Base-by-base conservation (phyloP, 2,888 invertebrate genomes). In the Ischnura elegans region DNA sequence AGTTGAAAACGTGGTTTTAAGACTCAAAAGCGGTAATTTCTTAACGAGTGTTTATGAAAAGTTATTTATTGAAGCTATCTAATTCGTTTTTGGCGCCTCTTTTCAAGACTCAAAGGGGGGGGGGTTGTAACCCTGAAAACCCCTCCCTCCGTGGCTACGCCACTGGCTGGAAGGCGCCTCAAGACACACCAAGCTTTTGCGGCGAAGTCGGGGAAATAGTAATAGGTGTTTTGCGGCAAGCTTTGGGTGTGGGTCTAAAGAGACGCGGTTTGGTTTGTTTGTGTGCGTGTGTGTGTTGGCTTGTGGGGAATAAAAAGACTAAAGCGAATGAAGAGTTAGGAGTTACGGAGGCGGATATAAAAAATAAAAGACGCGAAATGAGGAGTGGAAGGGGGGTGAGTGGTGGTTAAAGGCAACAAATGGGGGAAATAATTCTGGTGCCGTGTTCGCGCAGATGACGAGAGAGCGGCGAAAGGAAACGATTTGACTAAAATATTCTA, bases 361-460 rank as follows among this genome's bases (percentile, higher is more conserved):
- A 76, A 76, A 76, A 36, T 0, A 61, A 51, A 51, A 51, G 51
- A 51, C 10, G 10, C n/a, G 25, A 61, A n/a, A 61, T 19, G 0
- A 36, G 36, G 36, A 29, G 13, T 13, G 13, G 16, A 36, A 36
- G 66, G 16, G 10, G 36, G 16, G 29, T 6, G 29, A 76, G n/a
- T n/a, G n/a, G n/a, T n/a, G n/a, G n/a, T n/a, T n/a, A 76, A 76
- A 13, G 36, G 25, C 6, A 76, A 0, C 76, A 76, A 76, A 76
- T 76, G 36, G 36, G n/a, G 76, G 76, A 76, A 76, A 76, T 76
- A 76, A 76, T 76, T 76, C 76, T 36, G 76, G 29, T 1, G 25
- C 76, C 76, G n/a, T 76, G 76, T 76, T 76, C 76, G n/a, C 76
- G 76, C 76, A 76, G 76, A 76, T 76, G 76, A 76, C 76, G 76